Conservation (phyloP, 1,140 invertebrate species). For the Microplitis demolitor region DNA sequence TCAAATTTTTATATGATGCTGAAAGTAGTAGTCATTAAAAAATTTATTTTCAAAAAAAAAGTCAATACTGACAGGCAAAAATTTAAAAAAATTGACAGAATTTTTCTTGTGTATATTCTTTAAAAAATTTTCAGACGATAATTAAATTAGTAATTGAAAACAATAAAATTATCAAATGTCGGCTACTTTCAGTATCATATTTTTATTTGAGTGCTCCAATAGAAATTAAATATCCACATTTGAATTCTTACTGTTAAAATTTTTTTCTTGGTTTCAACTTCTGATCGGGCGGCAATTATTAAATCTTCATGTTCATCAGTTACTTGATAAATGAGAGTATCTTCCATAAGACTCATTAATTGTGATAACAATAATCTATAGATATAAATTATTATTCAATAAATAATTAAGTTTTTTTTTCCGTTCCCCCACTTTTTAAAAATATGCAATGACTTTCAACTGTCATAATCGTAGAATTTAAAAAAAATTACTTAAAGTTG, state of each 20-base stretch:
- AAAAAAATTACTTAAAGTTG: too few relatives aligned
- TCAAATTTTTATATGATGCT: too few relatives aligned
- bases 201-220: not conserved
- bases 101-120: too few relatives aligned
- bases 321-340: slow-evolving; percentile 44
- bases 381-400: not conserved
- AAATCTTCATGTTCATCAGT: slow-evolving; percentile 48
- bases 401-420: not conserved
- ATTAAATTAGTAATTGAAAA: too few relatives aligned
- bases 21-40: too few relatives aligned
- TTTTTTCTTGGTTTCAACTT: slow-evolving; percentile 49
- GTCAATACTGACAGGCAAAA: too few relatives aligned
- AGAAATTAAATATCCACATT: slow-evolving; percentile 1
- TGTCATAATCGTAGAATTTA: not conserved
- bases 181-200: not conserved
- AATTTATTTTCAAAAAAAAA: too few relatives aligned
- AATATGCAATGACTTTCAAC: slow-evolving; percentile 2
- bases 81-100: too few relatives aligned
- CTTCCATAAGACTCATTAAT: slow-evolving; percentile 48
- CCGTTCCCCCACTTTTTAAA: slow-evolving; percentile 18
- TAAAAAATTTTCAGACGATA: too few relatives aligned
- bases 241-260: slow-evolving; percentile 37
- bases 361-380: slow-evolving; percentile 41
- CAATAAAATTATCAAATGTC: not conserved
- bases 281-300: slow-evolving; percentile 43